These are phyloP conservation scores for Halcyon malimbica DNA, from an alignment of 2,113 vertebrate species.

Conservation along the genomic window DNA sequence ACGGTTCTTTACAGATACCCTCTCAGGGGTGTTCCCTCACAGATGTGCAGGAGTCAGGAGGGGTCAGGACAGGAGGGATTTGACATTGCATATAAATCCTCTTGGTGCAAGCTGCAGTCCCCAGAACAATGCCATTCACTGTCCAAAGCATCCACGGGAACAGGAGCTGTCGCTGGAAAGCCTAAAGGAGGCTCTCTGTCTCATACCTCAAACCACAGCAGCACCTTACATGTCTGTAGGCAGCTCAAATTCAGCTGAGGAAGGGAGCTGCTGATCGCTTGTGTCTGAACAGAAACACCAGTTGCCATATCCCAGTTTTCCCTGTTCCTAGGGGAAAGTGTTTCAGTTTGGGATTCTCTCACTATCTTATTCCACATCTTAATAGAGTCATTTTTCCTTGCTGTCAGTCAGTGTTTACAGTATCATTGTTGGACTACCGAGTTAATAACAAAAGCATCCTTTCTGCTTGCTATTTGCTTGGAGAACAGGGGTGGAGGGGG, in stretches of 20 bases:
- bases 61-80: conserved; percentile 45
- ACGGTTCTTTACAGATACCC: background rate
- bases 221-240: background rate
- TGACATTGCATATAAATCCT: background rate
- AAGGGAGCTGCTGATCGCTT: background rate
- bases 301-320: background rate
- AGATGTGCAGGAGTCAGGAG: conserved; percentile 46
- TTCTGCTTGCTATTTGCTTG: background rate
- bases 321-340: background rate
- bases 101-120: background rate
- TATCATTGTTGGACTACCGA: background rate
- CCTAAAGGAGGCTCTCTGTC: background rate
- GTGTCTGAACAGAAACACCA: background rate
- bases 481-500: background rate
- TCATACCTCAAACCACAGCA: background rate
- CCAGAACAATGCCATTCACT: conserved; percentile 42
- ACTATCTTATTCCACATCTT: background rate
- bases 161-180: background rate
- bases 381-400: background rate
- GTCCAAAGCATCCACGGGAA: background rate
- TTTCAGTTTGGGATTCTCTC: background rate
- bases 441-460: background rate
- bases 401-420: background rate
- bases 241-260: background rate
- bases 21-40: conserved; percentile 13